Conservation (phyloP, 64 coral and sea anemone genomes). For the Pachyseris speciosa region DNA sequence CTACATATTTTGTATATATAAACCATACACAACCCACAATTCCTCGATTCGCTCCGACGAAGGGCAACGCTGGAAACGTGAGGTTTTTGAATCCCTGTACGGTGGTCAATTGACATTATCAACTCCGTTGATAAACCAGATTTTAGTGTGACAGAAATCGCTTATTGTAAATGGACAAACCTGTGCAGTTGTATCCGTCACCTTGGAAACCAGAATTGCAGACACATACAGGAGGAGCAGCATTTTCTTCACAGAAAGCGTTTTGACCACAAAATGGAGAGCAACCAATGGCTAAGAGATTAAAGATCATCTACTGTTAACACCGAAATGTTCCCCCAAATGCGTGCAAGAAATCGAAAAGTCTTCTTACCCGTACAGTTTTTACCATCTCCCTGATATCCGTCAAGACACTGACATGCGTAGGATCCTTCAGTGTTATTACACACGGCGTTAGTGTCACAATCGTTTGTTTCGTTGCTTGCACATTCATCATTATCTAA, state of each 20-base stretch:
- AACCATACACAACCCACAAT: too few species aligned
- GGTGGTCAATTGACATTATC: too few species aligned
- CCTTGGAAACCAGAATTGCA: slow-evolving; percentile 34
- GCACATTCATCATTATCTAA: slow-evolving; percentile 13
- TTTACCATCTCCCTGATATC: slow-evolving; percentile 12
- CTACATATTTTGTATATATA: too few species aligned
- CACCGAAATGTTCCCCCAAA: too few species aligned
- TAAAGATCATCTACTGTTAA: too few species aligned
- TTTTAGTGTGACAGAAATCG: too few species aligned
- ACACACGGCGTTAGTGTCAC: not conserved
- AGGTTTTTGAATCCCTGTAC: too few species aligned
- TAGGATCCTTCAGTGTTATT: slow-evolving; percentile 6
- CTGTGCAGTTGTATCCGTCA: not conserved
- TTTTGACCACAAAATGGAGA: not conserved
- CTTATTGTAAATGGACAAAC: not conserved
- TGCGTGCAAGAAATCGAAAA: too few species aligned
- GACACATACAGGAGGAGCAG: not conserved
- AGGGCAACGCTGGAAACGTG: too few species aligned
- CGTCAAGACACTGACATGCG: not conserved
- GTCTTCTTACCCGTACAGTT: slow-evolving; percentile 22
- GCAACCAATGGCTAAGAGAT: not conserved
- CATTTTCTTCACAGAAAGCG: not conserved
- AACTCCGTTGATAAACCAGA: too few species aligned
- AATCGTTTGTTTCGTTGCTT: not conserved
- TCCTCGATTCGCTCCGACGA: too few species aligned